Evolutionary conservation across 2,797 vertebrate species (phyloP), one percentile per base, ranked within the genome.

Genomic region (Chelon labrosus): DNA sequence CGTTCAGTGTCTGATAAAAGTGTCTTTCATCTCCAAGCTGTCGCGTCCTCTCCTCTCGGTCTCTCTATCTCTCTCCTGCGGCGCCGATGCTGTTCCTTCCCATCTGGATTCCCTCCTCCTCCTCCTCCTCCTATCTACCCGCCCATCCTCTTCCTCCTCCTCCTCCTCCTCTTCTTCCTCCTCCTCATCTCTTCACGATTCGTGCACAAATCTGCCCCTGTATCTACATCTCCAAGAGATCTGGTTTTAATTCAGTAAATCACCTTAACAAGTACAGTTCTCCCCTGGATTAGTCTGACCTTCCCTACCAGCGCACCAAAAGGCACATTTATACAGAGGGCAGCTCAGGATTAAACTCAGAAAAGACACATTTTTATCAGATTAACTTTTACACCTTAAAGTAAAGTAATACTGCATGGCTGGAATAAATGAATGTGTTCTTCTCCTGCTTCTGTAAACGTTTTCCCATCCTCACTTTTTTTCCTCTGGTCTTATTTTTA

Each of bases 401-500:
- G 12, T 39, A 31, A 22, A 13, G 7, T 7, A 53, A 49, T 7
- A 47, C 16, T 4, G 4, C 38, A 58, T 4, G 25, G 37, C 11
- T 16, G 53, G 17, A 46, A 3, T 55, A 44, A 44, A 7, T 5
- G 14, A 39, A 4, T 5, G 9, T 73, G 73, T 69, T 82, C 61
- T 35, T 73, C 60, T 54, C 63, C 19, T 52, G 58, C 59, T 65
- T 49, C 64, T 72, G 67, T 71, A 78, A 90, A 85, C 65, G 66
- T 16, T 83, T 89, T 85, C 75, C 81, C 79, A 80, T 89, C 83
- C 72, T 84, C 58, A n/a, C 58, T 70, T 37, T 52, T 66, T 73
- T 85, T 84, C 75, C 82, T 85, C 80, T 58, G 0, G 19, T 7
- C 58, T 58, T 91, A 89, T 93, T 89, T 91, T 91, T 92, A 91